Conservation (phyloP, 2,797 vertebrate species). For the Heterohyrax brucei region DNA sequence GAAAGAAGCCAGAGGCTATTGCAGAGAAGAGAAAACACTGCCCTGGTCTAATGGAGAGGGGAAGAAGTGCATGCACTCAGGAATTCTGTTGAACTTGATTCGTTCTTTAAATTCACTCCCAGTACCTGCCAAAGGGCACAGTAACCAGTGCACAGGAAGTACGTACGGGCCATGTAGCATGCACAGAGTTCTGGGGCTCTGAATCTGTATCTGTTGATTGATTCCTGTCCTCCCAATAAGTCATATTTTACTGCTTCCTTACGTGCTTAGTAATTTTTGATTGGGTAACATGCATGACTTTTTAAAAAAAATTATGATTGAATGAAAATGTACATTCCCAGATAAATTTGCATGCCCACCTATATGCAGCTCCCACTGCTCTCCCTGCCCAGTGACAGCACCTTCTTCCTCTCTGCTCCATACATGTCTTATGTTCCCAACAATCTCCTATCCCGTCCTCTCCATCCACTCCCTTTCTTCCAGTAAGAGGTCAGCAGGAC, state of each 20-base stretch:
- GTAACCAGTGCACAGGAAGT: not conserved
- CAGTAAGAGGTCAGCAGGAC: too few species aligned
- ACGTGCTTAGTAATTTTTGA: conserved; percentile 16
- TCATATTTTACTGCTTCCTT: conserved; percentile 19
- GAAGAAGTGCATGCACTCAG: not conserved
- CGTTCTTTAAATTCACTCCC: not conserved
- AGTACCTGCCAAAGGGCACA: not conserved
- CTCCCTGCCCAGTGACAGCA: too few species aligned
- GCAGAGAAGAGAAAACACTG: not conserved
- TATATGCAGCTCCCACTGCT: too few species aligned
- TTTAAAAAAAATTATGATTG: too few species aligned
- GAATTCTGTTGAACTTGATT: not conserved
- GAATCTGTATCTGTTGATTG: not conserved
- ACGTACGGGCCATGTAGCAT: too few species aligned
- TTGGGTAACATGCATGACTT: not conserved
- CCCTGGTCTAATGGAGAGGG: not conserved
- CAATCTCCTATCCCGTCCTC: too few species aligned
- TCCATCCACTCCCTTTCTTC: too few species aligned
- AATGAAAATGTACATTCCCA: too few species aligned
- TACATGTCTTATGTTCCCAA: too few species aligned
- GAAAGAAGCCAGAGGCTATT: not conserved
- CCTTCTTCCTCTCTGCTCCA: too few species aligned
- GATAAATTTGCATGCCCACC: too few species aligned
- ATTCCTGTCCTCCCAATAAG: not conserved
- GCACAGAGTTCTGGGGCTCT: not conserved